A percentile compares a stretch with the other conserved stretches of the same genome.
Conservation (phyloP, 2,797 vertebrate genomes). For the Taenioides sp. region DNA sequence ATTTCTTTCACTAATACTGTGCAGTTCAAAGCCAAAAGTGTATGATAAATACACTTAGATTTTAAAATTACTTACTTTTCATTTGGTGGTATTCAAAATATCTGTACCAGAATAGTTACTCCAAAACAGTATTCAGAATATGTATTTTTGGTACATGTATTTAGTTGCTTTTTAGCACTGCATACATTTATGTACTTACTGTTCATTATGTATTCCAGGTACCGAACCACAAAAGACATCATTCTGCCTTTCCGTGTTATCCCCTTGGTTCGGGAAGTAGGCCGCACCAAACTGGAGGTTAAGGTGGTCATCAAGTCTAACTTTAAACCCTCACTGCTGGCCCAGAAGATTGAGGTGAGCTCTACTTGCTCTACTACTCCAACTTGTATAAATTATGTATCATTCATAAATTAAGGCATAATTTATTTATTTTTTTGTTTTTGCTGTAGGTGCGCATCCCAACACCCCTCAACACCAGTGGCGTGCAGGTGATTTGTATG, state of each 20-base stretch:
- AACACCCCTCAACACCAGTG: slow-evolving; percentile 96
- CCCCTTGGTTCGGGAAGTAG: slow-evolving; percentile 95
- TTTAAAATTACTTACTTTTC: no score
- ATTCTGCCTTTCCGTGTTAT: slow-evolving; percentile 98
- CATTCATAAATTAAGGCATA: background rate
- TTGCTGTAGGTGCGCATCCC: slow-evolving; percentile 92
- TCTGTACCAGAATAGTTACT: no score
- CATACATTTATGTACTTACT: background rate
- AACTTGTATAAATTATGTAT: background rate
- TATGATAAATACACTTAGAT: no score
- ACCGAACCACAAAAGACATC: slow-evolving; percentile 98
- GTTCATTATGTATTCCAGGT: slow-evolving; percentile 73
- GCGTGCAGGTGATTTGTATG: slow-evolving; percentile 99
- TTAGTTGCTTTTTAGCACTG: no score
- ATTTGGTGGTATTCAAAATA: no score
- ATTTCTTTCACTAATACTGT: no score
- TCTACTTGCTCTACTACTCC: background rate
- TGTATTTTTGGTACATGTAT: no score
- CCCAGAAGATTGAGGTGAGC: slow-evolving; percentile 97
- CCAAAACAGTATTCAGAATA: no score
- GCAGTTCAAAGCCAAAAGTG: no score
- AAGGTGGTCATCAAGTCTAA: slow-evolving; percentile 99
- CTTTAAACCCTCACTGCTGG: slow-evolving; percentile 96
- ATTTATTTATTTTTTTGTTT: no score
- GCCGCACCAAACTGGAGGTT: slow-evolving; percentile 96